Conservation (phyloP, 2,113 vertebrate species). For the Solea solea region DNA sequence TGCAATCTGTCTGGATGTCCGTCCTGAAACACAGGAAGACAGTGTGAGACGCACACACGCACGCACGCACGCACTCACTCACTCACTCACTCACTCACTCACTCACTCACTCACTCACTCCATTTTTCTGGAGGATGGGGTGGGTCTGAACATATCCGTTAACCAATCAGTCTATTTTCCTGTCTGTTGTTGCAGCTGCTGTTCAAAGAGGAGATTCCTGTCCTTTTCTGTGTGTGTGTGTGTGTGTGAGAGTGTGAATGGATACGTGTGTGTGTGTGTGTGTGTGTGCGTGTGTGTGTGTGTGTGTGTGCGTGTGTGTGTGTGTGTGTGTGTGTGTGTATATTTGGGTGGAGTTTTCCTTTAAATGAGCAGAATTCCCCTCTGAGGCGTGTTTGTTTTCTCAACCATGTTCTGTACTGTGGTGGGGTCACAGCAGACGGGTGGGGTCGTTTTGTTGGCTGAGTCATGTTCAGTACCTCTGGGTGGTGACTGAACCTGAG, state of each 20-base stretch:
- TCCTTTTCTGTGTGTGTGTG: not conserved
- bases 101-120: too few relatives aligned
- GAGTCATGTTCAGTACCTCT: too few relatives aligned
- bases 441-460: not conserved
- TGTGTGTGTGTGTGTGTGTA: not conserved
- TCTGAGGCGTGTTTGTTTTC: conserved; percentile 51
- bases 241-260: conserved; percentile 5
- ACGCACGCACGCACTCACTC: not conserved
- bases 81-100: not conserved
- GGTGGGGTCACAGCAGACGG: not conserved
- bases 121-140: conserved; percentile 23
- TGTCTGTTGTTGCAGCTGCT: conserved; percentile 25
- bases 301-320: conserved; percentile 10
- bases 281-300: not conserved
- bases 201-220: conserved; percentile 52
- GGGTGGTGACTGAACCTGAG: conserved; percentile 25
- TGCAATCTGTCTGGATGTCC: conserved; percentile 78
- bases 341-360: conserved; percentile 9
- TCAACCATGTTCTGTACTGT: conserved; percentile 26
- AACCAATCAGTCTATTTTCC: conserved; percentile 56
- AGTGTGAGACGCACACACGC: not conserved
- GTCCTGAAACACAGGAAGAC: conserved; percentile 53
- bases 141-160: conserved; percentile 7
- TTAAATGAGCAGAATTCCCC: conserved; percentile 35
- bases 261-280: conserved; percentile 14